Evolutionary conservation across 2,888 invertebrate species (phyloP), one percentile per base, ranked within the genome.

Genomic region (Cantharis rustica): DNA sequence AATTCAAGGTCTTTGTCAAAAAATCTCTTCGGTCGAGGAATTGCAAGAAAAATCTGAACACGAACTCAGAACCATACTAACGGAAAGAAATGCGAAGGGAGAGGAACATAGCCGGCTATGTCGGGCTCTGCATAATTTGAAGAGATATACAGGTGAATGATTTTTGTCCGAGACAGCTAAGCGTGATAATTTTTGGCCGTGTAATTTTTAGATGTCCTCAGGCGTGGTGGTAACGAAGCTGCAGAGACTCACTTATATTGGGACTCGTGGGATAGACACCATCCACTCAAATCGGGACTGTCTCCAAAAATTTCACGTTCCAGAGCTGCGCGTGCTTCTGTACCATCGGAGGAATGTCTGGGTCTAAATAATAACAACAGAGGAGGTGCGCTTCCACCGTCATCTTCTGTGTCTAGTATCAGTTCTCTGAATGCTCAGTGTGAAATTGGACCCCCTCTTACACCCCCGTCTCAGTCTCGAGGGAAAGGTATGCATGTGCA

Each of bases 211-310:
- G 93, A 93, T 84, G 91, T 91, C 68, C 89, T 93, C 79, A 87
- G 91, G 79, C 88, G 89, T 68, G 92, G 91, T 69, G 92, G 90
- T 69, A 92, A 90, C 66, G 90, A 90, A 79, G 80, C 86, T 83
- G 80, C 86, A 85, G 93, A 90, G 84, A 89, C 93, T 85, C 92
- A 93, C 80, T 90, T 98, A 82, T 97, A 95, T 89, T 98, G 98
- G 97, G 97, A 98, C 88, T 97, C 96, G 9, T 98, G 96, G 96
- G 96, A 97, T 88, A 90, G 94, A 71, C 93, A 80, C 15, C 78
- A 80, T 71, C 82, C 79, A 17, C 86, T 87, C 76, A 89, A 88
- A 82, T 83, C 84, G 16, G 88, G 89, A 80, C 86, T 90, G 82
- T 90, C 90, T 80, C 91, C 90, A 23, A 88, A 91, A 81, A 87